These are phyloP conservation scores for Coecobrya sp. DNA, from an alignment of 2,888 invertebrate species.

Conservation along the genomic window DNA sequence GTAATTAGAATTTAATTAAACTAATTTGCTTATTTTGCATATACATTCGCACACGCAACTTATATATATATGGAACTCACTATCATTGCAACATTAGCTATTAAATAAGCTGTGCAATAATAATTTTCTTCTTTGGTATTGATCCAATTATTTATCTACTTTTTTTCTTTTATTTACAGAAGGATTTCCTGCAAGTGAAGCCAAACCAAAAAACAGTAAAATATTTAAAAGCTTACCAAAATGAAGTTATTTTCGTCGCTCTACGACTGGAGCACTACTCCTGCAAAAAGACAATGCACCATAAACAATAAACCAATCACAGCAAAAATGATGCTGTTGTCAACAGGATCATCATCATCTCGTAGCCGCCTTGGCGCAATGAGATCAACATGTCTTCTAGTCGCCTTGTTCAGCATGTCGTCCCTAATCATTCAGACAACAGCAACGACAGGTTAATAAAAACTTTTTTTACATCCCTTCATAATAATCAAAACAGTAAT, in stretches of 20 bases:
- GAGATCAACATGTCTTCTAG: conserved; percentile 71
- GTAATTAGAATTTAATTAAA: no score
- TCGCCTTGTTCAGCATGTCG: conserved; percentile 65
- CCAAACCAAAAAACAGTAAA: conserved; percentile 30
- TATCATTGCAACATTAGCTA: no score
- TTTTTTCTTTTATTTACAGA: conserved; percentile 37
- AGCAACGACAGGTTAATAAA: conserved; percentile 60
- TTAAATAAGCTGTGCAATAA: not conserved
- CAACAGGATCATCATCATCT: conserved; percentile 25
- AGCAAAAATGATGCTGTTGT: conserved; percentile 18
- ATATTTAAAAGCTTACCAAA: not conserved
- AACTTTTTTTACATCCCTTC: conserved; percentile 1
- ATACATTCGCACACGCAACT: no score
- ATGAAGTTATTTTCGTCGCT: conserved; percentile 57
- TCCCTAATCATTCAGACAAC: conserved; percentile 54
- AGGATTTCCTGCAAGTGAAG: conserved; percentile 52
- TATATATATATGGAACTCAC: no score
- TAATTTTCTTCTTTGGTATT: no score
- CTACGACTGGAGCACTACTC: conserved; percentile 26
- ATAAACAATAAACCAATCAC: conserved; percentile 11
- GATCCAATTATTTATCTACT: not conserved
- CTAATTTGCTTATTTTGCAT: not conserved
- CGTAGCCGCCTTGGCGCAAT: not conserved
- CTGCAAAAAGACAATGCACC: conserved; percentile 44
- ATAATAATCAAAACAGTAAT: not conserved